phyloP scores from a whole-genome alignment of 2,797 vertebrate species.

The Sandelia bainsii region DNA sequence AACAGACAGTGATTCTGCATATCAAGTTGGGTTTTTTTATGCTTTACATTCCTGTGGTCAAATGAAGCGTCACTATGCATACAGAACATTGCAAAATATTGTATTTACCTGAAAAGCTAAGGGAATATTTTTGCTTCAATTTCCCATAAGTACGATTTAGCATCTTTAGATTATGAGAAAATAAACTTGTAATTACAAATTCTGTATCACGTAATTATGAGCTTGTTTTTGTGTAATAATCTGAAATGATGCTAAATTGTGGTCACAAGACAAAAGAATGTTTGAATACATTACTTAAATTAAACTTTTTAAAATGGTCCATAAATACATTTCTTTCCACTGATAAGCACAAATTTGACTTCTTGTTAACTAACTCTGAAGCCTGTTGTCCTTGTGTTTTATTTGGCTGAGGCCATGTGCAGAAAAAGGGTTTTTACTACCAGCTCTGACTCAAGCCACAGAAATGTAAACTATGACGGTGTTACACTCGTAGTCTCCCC shows the following conservation, averaged over 20 bases:
- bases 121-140: not conserved
- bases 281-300: too few relatives aligned
- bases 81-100: slow-evolving; percentile 23
- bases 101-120: slow-evolving; percentile 7
- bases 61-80: slow-evolving; percentile 1
- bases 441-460: slow-evolving; percentile 72
- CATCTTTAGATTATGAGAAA: slow-evolving; percentile 17
- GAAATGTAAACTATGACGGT: slow-evolving; percentile 77
- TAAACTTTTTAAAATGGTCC: too few relatives aligned
- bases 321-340: not conserved
- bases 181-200: not conserved
- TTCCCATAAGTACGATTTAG: slow-evolving; percentile 10
- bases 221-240: slow-evolving; percentile 18
- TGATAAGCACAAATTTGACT: slow-evolving; percentile 5
- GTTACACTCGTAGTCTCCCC: slow-evolving; percentile 30
- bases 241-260: slow-evolving; percentile 3
- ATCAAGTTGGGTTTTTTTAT: slow-evolving; percentile 17
- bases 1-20: slow-evolving; percentile 28
- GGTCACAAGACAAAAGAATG: slow-evolving; percentile 7
- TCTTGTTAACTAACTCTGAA: not conserved
- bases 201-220: slow-evolving; percentile 8
- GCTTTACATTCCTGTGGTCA: slow-evolving; percentile 78
- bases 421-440: slow-evolving; percentile 30
- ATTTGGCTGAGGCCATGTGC: slow-evolving; percentile 24
- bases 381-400: slow-evolving; percentile 9